Percentiles rank a stretch among this genome's conserved stretches.
Evolutionary conservation across 2,797 vertebrate species (phyloP).

Genomic region (Todus mexicanus): DNA sequence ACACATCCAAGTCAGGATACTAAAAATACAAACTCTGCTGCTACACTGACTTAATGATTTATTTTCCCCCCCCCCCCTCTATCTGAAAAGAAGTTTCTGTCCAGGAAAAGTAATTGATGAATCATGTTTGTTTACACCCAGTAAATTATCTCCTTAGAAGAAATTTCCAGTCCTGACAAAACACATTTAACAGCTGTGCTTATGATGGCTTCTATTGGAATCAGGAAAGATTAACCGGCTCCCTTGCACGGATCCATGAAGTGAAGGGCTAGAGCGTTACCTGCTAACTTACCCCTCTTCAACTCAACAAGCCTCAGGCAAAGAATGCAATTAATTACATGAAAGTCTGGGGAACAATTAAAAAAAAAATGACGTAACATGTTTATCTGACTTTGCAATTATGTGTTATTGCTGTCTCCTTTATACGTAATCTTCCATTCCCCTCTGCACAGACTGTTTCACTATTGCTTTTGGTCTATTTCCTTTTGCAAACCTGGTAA

Average conservation of each 20-base stretch:
- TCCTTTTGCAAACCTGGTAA: background rate
- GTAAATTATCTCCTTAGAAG: background rate
- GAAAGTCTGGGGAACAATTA: background rate
- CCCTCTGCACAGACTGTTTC: background rate
- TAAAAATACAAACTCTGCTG: background rate
- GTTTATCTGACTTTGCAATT: background rate
- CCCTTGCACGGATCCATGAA: background rate
- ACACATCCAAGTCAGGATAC: background rate
- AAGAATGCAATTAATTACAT: slow-evolving; percentile 5
- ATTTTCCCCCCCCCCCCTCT: background rate
- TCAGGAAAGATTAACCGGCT: background rate
- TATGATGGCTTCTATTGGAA: background rate
- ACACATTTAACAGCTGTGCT: background rate
- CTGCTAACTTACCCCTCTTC: background rate
- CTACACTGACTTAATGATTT: background rate
- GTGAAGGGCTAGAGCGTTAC: background rate
- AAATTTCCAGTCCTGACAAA: background rate
- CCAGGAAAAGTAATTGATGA: background rate
- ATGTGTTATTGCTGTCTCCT: background rate
- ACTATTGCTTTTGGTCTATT: background rate
- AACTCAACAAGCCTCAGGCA: background rate
- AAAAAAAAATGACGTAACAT: background rate
- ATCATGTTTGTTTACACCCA: background rate
- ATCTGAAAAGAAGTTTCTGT: background rate
- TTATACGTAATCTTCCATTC: background rate